These are phyloP conservation scores for Mnemiopsis leidyi DNA, from an alignment of 37 sponge, comb jelly and placozoan genomes.

Conservation along the genomic window DNA sequence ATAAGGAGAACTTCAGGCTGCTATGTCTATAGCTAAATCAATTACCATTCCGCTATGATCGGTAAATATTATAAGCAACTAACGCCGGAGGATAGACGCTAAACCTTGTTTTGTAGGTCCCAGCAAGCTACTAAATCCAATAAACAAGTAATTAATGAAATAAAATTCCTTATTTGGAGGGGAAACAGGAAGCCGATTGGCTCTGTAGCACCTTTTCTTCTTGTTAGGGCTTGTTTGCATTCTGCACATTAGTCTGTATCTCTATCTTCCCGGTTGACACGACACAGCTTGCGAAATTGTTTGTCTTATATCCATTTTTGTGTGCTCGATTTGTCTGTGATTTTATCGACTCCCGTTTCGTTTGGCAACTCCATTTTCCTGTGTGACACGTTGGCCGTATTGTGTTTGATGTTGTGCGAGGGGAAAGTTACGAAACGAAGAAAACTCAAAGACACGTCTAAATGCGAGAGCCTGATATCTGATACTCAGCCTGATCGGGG, in stretches of 20 bases:
- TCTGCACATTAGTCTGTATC: not conserved
- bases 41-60: not conserved
- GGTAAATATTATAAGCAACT: not conserved
- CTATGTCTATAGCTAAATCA: not conserved
- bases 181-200: not conserved
- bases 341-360: not conserved
- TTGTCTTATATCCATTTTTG: not conserved
- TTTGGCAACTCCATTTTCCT: not conserved
- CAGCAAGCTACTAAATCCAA: constrained; percentile 47
- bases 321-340: not conserved
- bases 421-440: not conserved
- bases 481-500: too few species aligned
- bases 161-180: not conserved
- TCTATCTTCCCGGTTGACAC: too few species aligned
- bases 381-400: not conserved
- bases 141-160: constrained; percentile 26
- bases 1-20: not conserved
- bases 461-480: too few species aligned
- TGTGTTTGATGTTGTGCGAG: not conserved
- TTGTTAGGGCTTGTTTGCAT: not conserved
- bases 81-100: not conserved
- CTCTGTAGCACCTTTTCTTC: not conserved
- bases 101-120: constrained; percentile 25
- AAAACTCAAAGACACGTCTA: not conserved
- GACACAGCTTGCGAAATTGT: not conserved